Evolutionary conservation across 2,113 vertebrate genomes (phyloP), one percentile per base, ranked within the genome.

Genomic region (Gorsachius goisagi): DNA sequence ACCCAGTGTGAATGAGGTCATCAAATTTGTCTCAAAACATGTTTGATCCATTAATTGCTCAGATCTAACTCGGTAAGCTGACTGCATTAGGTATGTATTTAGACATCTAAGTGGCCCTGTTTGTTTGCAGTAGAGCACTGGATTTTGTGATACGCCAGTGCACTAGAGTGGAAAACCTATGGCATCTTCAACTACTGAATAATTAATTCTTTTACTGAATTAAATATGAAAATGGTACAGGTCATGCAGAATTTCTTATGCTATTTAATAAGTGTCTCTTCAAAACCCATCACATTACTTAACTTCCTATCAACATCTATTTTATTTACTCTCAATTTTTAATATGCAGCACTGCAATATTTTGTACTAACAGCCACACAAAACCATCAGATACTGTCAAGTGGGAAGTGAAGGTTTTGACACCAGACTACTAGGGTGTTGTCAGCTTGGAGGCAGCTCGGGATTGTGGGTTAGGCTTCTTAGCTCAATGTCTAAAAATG

Each of bases 201-300:
- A 94, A 97, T 95, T 85, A 87, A 95, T 68, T 87, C 4, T 60
- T 90, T 84, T 60, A 78, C 58, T 94, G 69, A 96, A 91, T 93
- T 97, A 93, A 95, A 95, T 91, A 97, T 95, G 49, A 93, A 96
- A 95, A 95, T 66, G 20, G 22, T 56, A 58, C 32, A 49, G 11
- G 73, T 87, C 55, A 92, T 85, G 62, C 72, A 72, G 73, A 93
- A 96, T 85, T 89, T 50, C 56, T 75, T 75, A 72, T 16, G 12
- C 24, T 86, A 79, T 72, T 94, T 86, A 96, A 76, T 79, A 88
- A 83, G 35, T 69, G 27, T 21, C 19, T 79, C 58, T 94, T 77
- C 59, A 91, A 79, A 94, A 50, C 5, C n/a, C 50, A 64, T 49
- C 62, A 33, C 11, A 44, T 87, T 71, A 90, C 44, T 72, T 56